Base-by-base conservation (phyloP, 2,888 invertebrate genomes). In the Pheosia tremula region DNA sequence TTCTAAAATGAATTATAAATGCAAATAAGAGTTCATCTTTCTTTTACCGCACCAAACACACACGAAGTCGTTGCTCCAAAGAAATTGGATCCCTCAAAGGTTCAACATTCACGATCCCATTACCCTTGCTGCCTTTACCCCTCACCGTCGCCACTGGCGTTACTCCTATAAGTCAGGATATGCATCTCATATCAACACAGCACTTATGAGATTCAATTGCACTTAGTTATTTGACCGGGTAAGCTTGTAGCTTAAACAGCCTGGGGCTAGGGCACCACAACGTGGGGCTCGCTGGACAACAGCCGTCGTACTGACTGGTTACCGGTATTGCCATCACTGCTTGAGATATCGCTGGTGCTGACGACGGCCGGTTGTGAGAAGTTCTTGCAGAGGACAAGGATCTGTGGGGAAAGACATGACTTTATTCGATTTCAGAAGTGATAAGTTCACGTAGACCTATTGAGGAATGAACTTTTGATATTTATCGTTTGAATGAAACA, bases 351-450 rank as follows among this genome's bases (percentile, higher is more conserved):
- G 57, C 94, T 92, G 61, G 89, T 88, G 84, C 93, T 90, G 10
- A 87, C 89, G 9, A 93, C 88, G 10, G 91, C 79, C 7, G 92
- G 89, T 74, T 90, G 88, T 4, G 88, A 88, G 84, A 94, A 94
- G 86, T 94, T 93, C 85, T 93, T 93, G 82, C 93, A 90, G 1
- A 94, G 86, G 52, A 94, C 91, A 47, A 91, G 74, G 50, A 92
- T 84, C 93, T 93, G 79, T 3, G n/a, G 11, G 6, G 5, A 47
- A 5, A 9, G 5, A 47, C 4, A 45, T 45, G n/a, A n/a, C 47
- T 47, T 3, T 43, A 8, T 43, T 43, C 24, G 24, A 24, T 24
- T 24, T 24, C 24, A 24, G 24, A 24, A 24, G 24, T 24, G 24
- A 24, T 24, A 24, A 24, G 24, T 24, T 24, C 24, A 24, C 24